Evolutionary conservation across 2,797 vertebrate genomes (phyloP).

Genomic region (Sciurus carolinensis): DNA sequence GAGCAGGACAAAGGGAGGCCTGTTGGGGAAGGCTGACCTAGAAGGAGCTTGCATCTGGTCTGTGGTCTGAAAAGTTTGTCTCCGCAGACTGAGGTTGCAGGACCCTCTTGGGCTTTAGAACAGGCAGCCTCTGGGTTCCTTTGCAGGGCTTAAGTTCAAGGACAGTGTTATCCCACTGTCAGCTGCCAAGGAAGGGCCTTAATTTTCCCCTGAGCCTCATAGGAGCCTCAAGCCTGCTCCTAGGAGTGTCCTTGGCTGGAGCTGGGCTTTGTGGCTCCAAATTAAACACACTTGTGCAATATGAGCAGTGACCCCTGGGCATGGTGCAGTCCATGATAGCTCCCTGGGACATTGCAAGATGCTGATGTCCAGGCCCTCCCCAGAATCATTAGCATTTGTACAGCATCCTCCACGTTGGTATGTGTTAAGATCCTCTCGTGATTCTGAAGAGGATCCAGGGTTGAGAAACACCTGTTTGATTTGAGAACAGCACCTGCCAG

Average conservation of each 20-base stretch:
- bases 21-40: background rate
- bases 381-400: background rate
- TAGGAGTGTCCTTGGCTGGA: background rate
- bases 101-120: background rate
- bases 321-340: background rate
- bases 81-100: background rate
- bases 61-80: too few relatives aligned
- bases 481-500: background rate
- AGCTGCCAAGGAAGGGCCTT: background rate
- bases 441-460: background rate
- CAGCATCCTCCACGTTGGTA: accelerated
- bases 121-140: background rate
- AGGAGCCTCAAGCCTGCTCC: background rate
- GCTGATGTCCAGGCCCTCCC: background rate
- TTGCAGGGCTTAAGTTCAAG: background rate
- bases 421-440: background rate
- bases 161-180: background rate
- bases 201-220: background rate
- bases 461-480: background rate
- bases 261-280: background rate
- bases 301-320: background rate
- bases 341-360: background rate
- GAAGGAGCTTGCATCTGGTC: background rate
- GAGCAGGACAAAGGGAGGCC: background rate
- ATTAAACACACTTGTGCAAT: background rate